Evolutionary conservation across 2,113 vertebrate genomes (phyloP), one percentile per base, ranked within the genome.

Genomic region (Ibidorhyncha struthersii): DNA sequence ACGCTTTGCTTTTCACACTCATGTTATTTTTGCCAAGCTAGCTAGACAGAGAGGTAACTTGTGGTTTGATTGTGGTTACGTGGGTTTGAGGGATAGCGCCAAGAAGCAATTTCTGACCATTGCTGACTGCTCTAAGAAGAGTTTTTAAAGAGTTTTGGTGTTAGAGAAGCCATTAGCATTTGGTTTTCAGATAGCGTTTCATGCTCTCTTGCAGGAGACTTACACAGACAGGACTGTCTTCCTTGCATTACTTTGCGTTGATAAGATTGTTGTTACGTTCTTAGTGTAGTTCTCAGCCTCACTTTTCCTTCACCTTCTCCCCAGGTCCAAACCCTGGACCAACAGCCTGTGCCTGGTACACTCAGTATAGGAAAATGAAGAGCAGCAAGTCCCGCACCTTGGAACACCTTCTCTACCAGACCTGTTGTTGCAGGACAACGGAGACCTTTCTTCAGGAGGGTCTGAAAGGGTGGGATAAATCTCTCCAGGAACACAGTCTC

Each of bases 201-300:
- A 30, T 20, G n/a, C 22, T 70, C 0, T 21, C 50, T 55, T 45
- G 34, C 0, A 0, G 14, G 30, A 82, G 4, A 5, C 27, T 84
- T 2, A 1, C 13, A 52, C 10, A 40, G 49, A 5, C 11, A 56
- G 27, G 34, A 38, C 1, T 4, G 21, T 10, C 14, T 61, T 77
- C 47, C 43, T 50, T 32, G n/a, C 29, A 9, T 52, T 26, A 6
- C 38, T 63, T 63, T 32, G 12, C 1, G 0, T 66, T 43, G 21
- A 21, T 61, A 70, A 38, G 34, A 12, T 22, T 17, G 11, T 47
- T 50, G 23, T 63, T 52, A 32, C 9, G 23, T 25, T 90, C 71
- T 66, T 49, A 29, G 32, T 10, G 27, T n/a, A 15, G 26, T 17
- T 90, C 65, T 36, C 55, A 67, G 15, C 10, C 12, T 62, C 20